Percentiles rank a stretch among this genome's conserved stretches.
phyloP scores from a whole-genome alignment of 2,888 invertebrate genomes.

The Spisula solida region DNA sequence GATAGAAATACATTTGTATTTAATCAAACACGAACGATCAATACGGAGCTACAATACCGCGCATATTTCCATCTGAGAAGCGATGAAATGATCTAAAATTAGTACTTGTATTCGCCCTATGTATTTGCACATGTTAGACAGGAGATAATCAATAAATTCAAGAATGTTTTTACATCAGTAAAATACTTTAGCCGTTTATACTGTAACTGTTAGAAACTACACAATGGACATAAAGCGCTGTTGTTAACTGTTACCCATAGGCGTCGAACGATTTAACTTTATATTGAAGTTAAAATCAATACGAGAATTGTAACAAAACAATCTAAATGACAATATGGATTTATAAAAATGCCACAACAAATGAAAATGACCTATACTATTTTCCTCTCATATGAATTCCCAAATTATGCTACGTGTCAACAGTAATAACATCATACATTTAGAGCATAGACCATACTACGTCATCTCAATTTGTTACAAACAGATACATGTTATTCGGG shows the following conservation, averaged over 20 bases:
- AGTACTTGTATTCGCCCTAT: neutral
- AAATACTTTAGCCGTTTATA: neutral
- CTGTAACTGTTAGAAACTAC: neutral
- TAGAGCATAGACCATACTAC: too few species aligned
- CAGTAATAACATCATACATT: too few species aligned
- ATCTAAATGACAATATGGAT: too few species aligned
- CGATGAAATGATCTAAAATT: neutral
- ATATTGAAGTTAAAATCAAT: too few species aligned
- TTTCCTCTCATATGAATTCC: too few species aligned
- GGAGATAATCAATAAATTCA: slow-evolving; percentile 2
- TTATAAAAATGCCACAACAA: too few species aligned
- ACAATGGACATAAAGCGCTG: neutral
- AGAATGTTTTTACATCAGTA: neutral
- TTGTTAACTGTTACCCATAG: neutral
- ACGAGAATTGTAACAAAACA: too few species aligned
- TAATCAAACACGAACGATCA: neutral
- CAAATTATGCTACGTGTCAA: too few species aligned
- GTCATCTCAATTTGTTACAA: too few species aligned
- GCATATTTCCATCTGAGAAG: neutral
- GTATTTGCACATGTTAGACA: neutral
- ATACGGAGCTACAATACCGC: neutral
- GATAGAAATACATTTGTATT: neutral
- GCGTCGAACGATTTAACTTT: too few species aligned
- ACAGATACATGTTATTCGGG: too few species aligned
- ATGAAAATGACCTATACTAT: too few species aligned